Evolutionary conservation across 2,113 vertebrate species (phyloP).

Genomic region (Erythrocercus mccallii): DNA sequence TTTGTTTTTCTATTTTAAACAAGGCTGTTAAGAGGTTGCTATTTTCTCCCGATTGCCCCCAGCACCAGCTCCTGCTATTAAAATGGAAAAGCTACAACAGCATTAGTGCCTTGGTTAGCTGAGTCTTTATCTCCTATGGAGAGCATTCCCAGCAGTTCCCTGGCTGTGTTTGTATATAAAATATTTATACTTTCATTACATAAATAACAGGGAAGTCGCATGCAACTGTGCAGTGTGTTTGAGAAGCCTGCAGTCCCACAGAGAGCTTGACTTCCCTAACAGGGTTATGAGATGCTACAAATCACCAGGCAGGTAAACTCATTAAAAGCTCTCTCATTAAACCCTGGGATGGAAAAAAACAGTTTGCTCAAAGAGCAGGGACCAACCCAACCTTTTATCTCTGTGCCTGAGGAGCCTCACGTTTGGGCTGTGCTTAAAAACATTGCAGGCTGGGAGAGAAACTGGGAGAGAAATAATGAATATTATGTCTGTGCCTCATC

Average conservation of each 20-base stretch:
- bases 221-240: not conserved
- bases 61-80: not conserved
- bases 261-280: not conserved
- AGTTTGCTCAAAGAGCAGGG: not conserved
- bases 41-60: not conserved
- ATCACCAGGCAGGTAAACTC: not conserved
- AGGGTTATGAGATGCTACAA: not conserved
- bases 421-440: not conserved
- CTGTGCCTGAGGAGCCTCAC: not conserved
- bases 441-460: not conserved
- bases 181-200: not conserved
- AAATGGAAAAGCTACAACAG: not conserved
- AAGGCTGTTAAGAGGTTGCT: not conserved
- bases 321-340: slow-evolving; percentile 1
- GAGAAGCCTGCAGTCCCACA: not conserved
- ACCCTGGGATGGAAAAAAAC: not conserved
- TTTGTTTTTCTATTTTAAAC: not conserved
- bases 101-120: not conserved
- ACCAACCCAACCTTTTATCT: not conserved
- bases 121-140: not conserved
- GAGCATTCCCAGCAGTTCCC: not conserved
- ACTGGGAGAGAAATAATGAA: not conserved
- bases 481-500: not conserved
- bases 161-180: not conserved
- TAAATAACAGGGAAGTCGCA: not conserved